These are phyloP conservation scores for Xenentodon cancila DNA, from an alignment of 2,797 vertebrate genomes.

Conservation along the genomic window DNA sequence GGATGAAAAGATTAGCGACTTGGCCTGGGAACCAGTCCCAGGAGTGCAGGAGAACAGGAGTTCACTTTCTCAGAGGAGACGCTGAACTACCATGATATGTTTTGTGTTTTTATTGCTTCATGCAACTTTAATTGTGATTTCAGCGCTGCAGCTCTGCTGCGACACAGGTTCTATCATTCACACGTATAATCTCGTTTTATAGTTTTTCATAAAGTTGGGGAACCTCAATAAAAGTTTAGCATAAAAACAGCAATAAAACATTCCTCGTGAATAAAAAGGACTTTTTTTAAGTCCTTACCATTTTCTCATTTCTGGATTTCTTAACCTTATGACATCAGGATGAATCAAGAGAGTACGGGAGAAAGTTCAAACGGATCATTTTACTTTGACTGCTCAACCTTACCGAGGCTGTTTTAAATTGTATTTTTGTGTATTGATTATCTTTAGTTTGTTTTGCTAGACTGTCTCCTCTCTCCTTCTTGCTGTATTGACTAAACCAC, in stretches of 20 bases:
- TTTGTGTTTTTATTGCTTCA: slow-evolving; percentile 29
- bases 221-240: slow-evolving; percentile 10
- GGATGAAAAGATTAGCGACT: slow-evolving; percentile 66
- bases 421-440: slow-evolving; percentile 16
- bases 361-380: background rate
- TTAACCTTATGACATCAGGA: no score
- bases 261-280: no score
- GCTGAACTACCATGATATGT: slow-evolving; percentile 3
- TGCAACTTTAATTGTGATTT: slow-evolving; percentile 24
- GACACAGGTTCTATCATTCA: slow-evolving; percentile 6
- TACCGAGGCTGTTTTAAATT: no score
- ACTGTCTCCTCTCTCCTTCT: slow-evolving; percentile 42
- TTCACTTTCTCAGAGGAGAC: slow-evolving; percentile 36
- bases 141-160: slow-evolving; percentile 3
- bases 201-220: slow-evolving; percentile 3
- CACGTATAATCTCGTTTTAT: slow-evolving; percentile 14
- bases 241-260: no score
- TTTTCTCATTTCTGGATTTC: background rate
- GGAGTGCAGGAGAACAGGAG: slow-evolving; percentile 22
- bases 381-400: no score
- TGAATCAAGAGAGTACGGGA: background rate
- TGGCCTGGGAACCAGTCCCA: slow-evolving; percentile 46
- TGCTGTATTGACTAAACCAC: slow-evolving; percentile 55
- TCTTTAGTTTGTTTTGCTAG: slow-evolving; percentile 21
- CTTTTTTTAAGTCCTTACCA: background rate